These are phyloP conservation scores for Puffinus mauretanicus DNA, from an alignment of 2,113 vertebrate genomes.

Conservation along the genomic window DNA sequence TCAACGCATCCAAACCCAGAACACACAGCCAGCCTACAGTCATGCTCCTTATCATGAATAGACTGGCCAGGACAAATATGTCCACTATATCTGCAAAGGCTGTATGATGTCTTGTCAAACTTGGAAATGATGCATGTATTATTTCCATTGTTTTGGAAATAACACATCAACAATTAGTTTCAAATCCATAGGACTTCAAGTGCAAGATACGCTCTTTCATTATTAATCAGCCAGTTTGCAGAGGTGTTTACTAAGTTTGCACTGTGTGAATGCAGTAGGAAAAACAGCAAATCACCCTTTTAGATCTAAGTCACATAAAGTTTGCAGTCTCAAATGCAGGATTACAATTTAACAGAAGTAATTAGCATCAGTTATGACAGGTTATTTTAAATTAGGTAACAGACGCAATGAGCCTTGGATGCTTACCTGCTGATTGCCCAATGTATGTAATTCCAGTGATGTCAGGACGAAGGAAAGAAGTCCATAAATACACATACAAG, in stretches of 20 bases:
- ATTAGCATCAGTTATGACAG: neutral
- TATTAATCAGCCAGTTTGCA: neutral
- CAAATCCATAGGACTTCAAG: neutral
- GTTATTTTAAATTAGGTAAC: neutral
- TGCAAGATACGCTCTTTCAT: neutral
- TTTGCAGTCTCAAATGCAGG: neutral
- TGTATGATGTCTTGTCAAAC: neutral
- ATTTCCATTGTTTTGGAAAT: neutral
- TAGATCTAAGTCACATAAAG: neutral
- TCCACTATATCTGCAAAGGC: neutral
- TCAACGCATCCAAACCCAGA: neutral
- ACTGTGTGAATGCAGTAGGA: neutral
- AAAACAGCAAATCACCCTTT: neutral
- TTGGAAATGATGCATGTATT: neutral
- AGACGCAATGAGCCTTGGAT: neutral
- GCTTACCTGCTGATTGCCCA: constrained; percentile 89
- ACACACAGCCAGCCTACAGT: neutral
- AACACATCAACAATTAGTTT: neutral
- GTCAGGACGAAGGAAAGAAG: constrained; percentile 93
- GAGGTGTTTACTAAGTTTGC: neutral
- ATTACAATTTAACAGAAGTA: neutral
- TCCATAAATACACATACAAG: constrained; percentile 93
- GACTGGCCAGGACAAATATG: neutral
- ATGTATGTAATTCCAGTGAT: constrained; percentile 87
- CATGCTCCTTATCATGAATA: neutral